phyloP scores from a whole-genome alignment of 2,888 invertebrate genomes.

The Heteropelma amictum region DNA sequence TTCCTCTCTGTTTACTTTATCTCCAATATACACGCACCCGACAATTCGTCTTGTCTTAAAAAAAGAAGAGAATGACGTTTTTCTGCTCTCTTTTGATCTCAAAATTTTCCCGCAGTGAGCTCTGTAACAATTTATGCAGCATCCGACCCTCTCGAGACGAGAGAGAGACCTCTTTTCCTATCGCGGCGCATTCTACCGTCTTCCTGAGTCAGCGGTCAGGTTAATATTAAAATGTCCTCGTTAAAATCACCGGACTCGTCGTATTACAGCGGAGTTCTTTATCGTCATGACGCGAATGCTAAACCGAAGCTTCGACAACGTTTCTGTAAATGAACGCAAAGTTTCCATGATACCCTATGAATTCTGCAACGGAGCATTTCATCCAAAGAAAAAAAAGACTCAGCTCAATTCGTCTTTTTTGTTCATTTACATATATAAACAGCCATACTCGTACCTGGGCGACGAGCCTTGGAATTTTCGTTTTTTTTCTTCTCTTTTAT shows the following conservation, averaged over 20 bases:
- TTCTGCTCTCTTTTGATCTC: neutral
- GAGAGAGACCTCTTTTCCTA: constrained; percentile 1
- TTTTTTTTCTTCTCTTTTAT: neutral
- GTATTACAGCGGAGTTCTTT: constrained; percentile 31
- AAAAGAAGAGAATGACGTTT: neutral
- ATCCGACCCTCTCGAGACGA: constrained; percentile 2
- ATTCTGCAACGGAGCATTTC: no score
- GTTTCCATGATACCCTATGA: no score
- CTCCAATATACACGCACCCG: no score
- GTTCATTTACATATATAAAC: no score
- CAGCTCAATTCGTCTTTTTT: no score
- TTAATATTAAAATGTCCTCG: constrained; percentile 55
- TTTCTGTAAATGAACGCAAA: no score
- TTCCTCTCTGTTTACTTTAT: no score
- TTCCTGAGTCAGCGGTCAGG: constrained; percentile 5
- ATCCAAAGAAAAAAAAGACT: no score
- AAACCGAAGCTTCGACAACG: no score
- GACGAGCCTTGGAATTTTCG: neutral
- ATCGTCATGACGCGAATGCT: no score
- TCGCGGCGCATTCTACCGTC: constrained; percentile 15
- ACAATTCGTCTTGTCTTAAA: neutral
- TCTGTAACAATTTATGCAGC: constrained; percentile 23
- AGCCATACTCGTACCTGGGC: no score
- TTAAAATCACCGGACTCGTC: constrained; percentile 50
- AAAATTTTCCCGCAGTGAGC: neutral